phyloP scores from a whole-genome alignment of 2,113 vertebrate species.

The Antechinus stuartii region DNA sequence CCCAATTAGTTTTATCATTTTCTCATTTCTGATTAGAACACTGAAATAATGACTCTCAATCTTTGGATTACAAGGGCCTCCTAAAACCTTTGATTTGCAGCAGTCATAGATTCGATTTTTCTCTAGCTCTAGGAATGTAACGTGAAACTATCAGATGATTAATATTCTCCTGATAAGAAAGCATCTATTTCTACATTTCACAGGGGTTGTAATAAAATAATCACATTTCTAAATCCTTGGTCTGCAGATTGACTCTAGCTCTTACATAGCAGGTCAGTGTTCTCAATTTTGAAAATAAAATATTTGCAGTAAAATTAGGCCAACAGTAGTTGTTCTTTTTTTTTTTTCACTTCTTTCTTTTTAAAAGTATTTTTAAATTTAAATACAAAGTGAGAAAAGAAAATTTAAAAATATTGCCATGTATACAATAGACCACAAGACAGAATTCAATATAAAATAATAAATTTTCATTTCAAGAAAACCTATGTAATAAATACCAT shows the following conservation, averaged over 20 bases:
- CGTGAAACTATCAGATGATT: constrained; percentile 28
- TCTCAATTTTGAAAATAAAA: constrained; percentile 37
- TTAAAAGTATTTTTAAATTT: no score
- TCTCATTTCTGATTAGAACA: background rate
- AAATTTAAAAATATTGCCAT: no score
- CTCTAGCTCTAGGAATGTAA: background rate
- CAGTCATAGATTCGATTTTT: constrained; percentile 9
- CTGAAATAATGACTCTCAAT: background rate
- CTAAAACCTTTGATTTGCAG: background rate
- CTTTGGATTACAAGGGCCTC: background rate
- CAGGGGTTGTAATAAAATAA: constrained; percentile 51
- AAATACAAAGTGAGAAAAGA: no score
- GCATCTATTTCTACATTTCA: constrained; percentile 45
- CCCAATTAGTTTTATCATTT: background rate
- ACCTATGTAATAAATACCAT: no score
- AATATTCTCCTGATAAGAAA: constrained; percentile 60
- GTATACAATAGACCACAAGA: no score
- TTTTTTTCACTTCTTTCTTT: constrained; percentile 5
- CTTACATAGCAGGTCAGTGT: background rate
- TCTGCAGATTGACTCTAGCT: constrained; percentile 50
- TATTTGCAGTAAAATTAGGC: constrained; percentile 38
- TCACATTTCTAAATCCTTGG: constrained; percentile 61
- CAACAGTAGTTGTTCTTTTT: constrained; percentile 43
- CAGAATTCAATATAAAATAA: no score
- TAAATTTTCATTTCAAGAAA: no score